These are phyloP conservation scores for Serranus cabrilla DNA, from an alignment of 2,797 vertebrate species.

Conservation along the genomic window DNA sequence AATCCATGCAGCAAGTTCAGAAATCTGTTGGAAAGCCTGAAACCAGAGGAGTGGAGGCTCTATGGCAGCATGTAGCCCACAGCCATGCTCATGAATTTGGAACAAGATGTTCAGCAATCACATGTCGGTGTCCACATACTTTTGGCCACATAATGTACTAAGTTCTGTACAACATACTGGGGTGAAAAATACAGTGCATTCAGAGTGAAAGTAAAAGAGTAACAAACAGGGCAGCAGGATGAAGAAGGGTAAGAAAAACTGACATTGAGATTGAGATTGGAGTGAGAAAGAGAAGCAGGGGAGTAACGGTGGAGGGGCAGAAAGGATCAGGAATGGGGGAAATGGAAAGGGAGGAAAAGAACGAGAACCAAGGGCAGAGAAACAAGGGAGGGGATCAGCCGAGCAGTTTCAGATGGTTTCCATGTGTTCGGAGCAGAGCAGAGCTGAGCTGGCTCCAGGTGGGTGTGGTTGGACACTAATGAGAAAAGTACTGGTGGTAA, in stretches of 20 bases:
- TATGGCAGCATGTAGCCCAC: not conserved
- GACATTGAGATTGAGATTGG: slow-evolving; percentile 12
- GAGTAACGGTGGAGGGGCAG: slow-evolving; percentile 17
- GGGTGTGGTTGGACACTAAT: slow-evolving; percentile 87
- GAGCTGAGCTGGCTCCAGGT: slow-evolving; percentile 81
- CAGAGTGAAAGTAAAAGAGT: not conserved
- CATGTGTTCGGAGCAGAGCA: slow-evolving; percentile 83
- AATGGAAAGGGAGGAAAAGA: slow-evolving; percentile 61
- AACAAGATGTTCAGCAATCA: not conserved
- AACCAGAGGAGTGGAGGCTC: not conserved
- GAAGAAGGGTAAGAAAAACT: slow-evolving; percentile 12
- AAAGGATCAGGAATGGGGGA: slow-evolving; percentile 38
- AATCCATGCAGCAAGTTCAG: not conserved
- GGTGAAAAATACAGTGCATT: not conserved
- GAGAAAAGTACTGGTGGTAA: slow-evolving; percentile 86
- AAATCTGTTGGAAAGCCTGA: slow-evolving; percentile 10
- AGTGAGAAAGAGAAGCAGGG: slow-evolving; percentile 12
- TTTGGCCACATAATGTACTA: not conserved
- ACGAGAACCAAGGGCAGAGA: slow-evolving; percentile 62
- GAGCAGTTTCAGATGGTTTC: slow-evolving; percentile 84
- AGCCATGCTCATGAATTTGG: not conserved
- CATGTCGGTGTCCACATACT: not conserved
- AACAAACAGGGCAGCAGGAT: not conserved
- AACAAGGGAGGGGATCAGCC: slow-evolving; percentile 72
- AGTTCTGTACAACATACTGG: not conserved